Evolutionary conservation across 2,113 vertebrate species (phyloP).

Genomic region (Chloroceryle aenea): DNA sequence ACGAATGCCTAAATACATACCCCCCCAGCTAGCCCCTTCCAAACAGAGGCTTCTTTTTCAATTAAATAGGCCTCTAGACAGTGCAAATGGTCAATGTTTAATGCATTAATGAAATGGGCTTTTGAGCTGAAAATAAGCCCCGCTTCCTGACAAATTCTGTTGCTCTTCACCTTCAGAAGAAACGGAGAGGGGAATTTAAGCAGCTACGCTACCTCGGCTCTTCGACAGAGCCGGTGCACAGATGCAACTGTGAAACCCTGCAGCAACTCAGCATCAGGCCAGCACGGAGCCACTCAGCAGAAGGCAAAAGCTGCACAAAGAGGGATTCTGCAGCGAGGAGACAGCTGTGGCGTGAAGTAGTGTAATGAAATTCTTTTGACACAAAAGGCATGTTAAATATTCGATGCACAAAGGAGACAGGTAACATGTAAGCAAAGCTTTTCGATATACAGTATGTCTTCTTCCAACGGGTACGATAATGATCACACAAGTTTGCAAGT

Average conservation of each 20-base stretch:
- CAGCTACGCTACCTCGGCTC: background rate
- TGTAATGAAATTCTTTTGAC: slow-evolving; percentile 40
- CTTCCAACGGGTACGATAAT: slow-evolving; percentile 65
- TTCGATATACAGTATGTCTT: slow-evolving; percentile 31
- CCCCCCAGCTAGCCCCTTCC: background rate
- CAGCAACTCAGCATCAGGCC: slow-evolving; percentile 42
- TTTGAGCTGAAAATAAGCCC: background rate
- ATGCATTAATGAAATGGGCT: slow-evolving; percentile 51
- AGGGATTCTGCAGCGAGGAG: slow-evolving; percentile 13
- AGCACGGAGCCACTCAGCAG: slow-evolving; percentile 12
- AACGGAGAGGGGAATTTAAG: slow-evolving; percentile 34
- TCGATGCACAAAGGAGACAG: slow-evolving; percentile 22
- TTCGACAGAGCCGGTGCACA: background rate
- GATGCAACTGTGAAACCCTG: background rate
- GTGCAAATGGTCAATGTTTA: slow-evolving; percentile 62
- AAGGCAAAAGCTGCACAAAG: slow-evolving; percentile 31
- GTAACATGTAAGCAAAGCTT: slow-evolving; percentile 36
- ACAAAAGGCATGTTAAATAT: slow-evolving; percentile 47
- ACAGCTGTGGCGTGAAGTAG: slow-evolving; percentile 27
- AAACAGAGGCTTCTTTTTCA: background rate
- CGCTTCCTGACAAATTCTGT: slow-evolving; percentile 48
- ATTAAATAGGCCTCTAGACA: slow-evolving; percentile 42
- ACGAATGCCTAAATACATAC: background rate
- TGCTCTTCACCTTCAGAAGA: slow-evolving; percentile 62
- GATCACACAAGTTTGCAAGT: slow-evolving; percentile 82